Evolutionary conservation across 2,888 invertebrate species (phyloP).

Genomic region (Trichogramma evanescens): DNA sequence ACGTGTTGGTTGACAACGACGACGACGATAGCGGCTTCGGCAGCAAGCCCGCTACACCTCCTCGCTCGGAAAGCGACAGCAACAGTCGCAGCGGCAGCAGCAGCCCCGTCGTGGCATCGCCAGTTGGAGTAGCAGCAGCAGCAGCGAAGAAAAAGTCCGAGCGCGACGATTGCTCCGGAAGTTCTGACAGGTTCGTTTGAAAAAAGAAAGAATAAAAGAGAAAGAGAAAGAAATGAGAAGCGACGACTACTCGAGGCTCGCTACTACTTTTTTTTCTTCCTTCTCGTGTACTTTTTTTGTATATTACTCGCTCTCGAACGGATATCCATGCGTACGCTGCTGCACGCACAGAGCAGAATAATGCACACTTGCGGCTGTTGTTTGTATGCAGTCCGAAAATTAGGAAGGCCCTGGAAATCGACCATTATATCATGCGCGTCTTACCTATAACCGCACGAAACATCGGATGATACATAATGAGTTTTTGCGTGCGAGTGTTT

Average conservation of each 20-base stretch:
- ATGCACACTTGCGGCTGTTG: too few relatives aligned
- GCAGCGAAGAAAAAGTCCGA: conserved; percentile 51
- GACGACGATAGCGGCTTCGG: conserved; percentile 25
- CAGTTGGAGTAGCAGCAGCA: conserved; percentile 20
- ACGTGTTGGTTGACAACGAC: conserved; percentile 6
- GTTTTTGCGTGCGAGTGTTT: too few relatives aligned
- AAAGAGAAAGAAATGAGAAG: conserved; percentile 14
- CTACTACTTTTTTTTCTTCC: background rate
- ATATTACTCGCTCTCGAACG: background rate
- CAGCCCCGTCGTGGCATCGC: conserved; percentile 5
- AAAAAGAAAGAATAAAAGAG: too few relatives aligned
- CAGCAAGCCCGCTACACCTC: conserved; percentile 21
- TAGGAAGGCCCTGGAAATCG: too few relatives aligned
- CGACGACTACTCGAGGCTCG: background rate
- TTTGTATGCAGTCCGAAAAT: too few relatives aligned
- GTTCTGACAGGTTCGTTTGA: conserved; percentile 77
- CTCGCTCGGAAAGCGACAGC: conserved; percentile 24
- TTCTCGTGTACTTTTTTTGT: background rate
- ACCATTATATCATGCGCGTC: too few relatives aligned
- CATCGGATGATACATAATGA: too few relatives aligned
- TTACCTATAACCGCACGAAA: too few relatives aligned
- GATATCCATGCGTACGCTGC: background rate
- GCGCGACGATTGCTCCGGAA: conserved; percentile 89
- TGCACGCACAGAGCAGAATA: too few relatives aligned
- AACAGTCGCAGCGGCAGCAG: conserved; percentile 17